A percentile compares a stretch with the other conserved stretches of the same genome.
phyloP scores from a whole-genome alignment of 2,113 vertebrate genomes.

The zebrafish (Danio rerio) region GRCz12tu NC_133178.1:26912501-26913000 shows the following conservation, averaged over 20 bases:
- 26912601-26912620: constrained; percentile 4
- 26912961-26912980: constrained; percentile 12
- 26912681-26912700: background rate
- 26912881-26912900: background rate
- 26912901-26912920: background rate
- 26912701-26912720: background rate
- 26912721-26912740: background rate
- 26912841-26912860: constrained; percentile 25
- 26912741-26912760: constrained; percentile 8
- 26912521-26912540: background rate
- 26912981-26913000: constrained; percentile 36
- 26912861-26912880: constrained; percentile 15
- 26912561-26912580: background rate
- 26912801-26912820: constrained; percentile 8
- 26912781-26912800: constrained; percentile 4
- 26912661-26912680: background rate
- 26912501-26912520: constrained; percentile 20
- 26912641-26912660: background rate
- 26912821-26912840: constrained; percentile 26
- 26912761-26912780: constrained; percentile 22
- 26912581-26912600: background rate
- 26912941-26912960: constrained; percentile 17
- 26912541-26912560: background rate
- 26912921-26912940: background rate
- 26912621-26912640: constrained; percentile 5